These are phyloP conservation scores for Linurgus olivaceus DNA, from an alignment of 2,797 vertebrate genomes.

Conservation along the genomic window DNA sequence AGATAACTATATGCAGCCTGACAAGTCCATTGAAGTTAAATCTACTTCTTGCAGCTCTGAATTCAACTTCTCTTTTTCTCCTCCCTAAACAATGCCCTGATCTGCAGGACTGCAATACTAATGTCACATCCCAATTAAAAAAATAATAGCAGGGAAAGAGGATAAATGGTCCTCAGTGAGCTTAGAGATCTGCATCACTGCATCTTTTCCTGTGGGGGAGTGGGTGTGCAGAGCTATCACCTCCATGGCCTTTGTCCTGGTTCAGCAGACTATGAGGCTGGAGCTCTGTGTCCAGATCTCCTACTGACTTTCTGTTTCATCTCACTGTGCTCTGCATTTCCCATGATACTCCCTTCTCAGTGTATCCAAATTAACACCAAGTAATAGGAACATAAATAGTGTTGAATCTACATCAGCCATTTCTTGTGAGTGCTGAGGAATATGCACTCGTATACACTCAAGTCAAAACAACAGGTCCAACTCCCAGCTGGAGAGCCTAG, in stretches of 20 bases:
- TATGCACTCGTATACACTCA: background rate
- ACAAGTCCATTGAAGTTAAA: background rate
- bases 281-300: background rate
- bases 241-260: background rate
- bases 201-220: background rate
- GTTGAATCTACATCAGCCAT: background rate
- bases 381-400: background rate
- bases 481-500: background rate
- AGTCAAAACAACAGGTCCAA: background rate
- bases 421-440: background rate
- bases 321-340: background rate
- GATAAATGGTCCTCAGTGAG: background rate
- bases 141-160: background rate
- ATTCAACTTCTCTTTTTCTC: background rate
- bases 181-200: background rate
- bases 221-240: background rate
- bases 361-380: background rate
- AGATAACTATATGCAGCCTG: background rate
- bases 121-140: background rate
- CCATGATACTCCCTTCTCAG: background rate
- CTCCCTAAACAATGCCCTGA: background rate
- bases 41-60: background rate
- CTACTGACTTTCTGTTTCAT: background rate
- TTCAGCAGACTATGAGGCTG: background rate
- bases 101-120: background rate